These are phyloP conservation scores for Tursiops truncatus DNA, from an alignment of 2,113 vertebrate genomes.

Conservation along the genomic window DNA sequence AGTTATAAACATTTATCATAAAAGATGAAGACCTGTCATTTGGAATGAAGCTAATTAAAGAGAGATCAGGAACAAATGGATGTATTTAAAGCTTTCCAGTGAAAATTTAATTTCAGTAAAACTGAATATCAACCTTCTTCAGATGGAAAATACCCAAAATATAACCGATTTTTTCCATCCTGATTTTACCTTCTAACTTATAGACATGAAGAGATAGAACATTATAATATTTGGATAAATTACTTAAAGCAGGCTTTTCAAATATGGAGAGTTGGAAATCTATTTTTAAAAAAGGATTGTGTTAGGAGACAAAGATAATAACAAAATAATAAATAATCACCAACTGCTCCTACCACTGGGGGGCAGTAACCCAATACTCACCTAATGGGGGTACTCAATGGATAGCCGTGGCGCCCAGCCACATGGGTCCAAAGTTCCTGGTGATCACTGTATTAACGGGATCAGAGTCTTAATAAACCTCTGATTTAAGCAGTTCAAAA, in stretches of 20 bases:
- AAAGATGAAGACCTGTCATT: not conserved
- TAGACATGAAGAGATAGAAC: not conserved
- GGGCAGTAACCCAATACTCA: not conserved
- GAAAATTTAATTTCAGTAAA: not conserved
- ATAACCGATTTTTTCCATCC: not conserved
- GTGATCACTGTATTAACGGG: accelerated
- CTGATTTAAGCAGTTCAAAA: not conserved
- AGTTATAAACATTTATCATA: not conserved
- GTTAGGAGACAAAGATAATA: not conserved
- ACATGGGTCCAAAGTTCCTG: accelerated
- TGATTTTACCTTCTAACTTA: not conserved
- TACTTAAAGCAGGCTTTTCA: not conserved
- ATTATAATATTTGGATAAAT: not conserved
- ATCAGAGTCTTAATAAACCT: not conserved
- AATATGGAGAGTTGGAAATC: not conserved
- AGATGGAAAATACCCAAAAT: not conserved
- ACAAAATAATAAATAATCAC: not conserved
- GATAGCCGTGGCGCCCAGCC: accelerated
- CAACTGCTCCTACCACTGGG: not conserved
- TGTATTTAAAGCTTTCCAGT: not conserved
- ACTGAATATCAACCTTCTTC: not conserved
- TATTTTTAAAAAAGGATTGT: not conserved
- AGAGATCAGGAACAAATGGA: not conserved
- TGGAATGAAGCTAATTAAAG: not conserved
- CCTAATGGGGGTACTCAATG: accelerated